Evolutionary conservation across 1,140 invertebrate species (phyloP).

Genomic region (Drosophila paulistorum): DNA sequence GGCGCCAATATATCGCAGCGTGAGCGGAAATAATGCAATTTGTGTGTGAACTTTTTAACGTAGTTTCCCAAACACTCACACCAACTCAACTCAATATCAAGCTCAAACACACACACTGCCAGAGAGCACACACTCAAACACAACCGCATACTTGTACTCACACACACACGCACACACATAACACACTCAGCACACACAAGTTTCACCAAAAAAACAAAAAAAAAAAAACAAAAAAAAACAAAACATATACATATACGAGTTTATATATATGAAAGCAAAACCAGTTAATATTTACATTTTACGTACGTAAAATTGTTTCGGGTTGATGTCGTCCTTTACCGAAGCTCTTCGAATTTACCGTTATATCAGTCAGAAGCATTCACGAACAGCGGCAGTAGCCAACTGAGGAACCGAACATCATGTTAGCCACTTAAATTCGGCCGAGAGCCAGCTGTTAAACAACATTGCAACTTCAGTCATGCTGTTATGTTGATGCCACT

Average conservation of each 20-base stretch:
- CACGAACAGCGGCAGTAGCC: constrained; percentile 36
- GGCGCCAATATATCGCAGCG: constrained; percentile 74
- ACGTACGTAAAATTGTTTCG: constrained; percentile 24
- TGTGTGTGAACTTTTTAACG: constrained; percentile 80
- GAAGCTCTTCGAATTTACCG: background rate
- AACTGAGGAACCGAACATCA: constrained; percentile 51
- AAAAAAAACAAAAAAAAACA: background rate
- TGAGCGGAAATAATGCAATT: constrained; percentile 73
- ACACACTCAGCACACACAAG: constrained; percentile 41
- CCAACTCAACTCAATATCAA: constrained; percentile 15
- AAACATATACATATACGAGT: background rate
- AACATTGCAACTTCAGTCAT: constrained; percentile 31
- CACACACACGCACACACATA: constrained; percentile 21
- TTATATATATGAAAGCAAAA: constrained; percentile 3
- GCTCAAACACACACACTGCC: constrained; percentile 14
- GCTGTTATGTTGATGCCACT: background rate
- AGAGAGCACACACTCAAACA: constrained; percentile 8
- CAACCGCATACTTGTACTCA: constrained; percentile 6
- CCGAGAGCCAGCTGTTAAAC: constrained; percentile 28
- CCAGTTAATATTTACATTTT: constrained; percentile 70
- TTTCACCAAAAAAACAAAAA: constrained; percentile 50
- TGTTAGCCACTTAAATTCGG: constrained; percentile 36
- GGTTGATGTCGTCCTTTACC: background rate
- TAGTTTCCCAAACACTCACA: constrained; percentile 49
- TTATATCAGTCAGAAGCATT: constrained; percentile 9